Conservation (phyloP, 1,140 invertebrate genomes). For the Penaeus vannamei region DNA sequence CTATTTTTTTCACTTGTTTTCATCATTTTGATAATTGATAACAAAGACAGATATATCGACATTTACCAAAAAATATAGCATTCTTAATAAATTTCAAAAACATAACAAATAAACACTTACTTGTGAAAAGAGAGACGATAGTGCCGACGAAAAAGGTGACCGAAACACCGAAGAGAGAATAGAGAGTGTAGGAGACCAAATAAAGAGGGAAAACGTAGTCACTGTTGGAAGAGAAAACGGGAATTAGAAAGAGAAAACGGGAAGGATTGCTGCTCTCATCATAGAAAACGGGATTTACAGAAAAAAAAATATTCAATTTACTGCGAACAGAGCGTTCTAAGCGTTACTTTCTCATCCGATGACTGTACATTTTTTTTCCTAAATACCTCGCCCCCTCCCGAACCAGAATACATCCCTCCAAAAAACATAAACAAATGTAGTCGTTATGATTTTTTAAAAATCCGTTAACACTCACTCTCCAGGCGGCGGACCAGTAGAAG, state of each 20-base stretch:
- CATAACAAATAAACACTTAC: slow-evolving; percentile 16
- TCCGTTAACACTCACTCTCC: too few species aligned
- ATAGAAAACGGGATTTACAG: too few species aligned
- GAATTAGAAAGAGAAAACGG: neutral
- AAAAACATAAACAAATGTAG: neutral
- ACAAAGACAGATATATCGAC: too few species aligned
- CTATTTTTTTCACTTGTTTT: too few species aligned
- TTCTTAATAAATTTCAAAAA: neutral
- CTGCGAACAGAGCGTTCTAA: too few species aligned
- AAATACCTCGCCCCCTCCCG: too few species aligned
- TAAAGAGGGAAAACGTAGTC: slow-evolving; percentile 49
- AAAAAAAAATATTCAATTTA: too few species aligned
- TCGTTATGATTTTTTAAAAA: neutral
- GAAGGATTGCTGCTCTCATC: neutral
- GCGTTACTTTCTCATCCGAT: too few species aligned
- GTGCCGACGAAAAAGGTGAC: slow-evolving; percentile 49
- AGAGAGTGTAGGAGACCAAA: slow-evolving; percentile 48
- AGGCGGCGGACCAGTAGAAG: too few species aligned
- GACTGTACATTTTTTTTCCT: too few species aligned
- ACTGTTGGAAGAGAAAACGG: neutral
- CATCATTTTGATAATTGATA: too few species aligned
- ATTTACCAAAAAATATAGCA: neutral
- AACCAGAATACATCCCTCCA: too few species aligned
- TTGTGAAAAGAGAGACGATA: slow-evolving; percentile 36
- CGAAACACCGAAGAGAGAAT: slow-evolving; percentile 41